Base-by-base conservation (phyloP, 2,797 vertebrate species). In the Sebastes aleutianus region DNA sequence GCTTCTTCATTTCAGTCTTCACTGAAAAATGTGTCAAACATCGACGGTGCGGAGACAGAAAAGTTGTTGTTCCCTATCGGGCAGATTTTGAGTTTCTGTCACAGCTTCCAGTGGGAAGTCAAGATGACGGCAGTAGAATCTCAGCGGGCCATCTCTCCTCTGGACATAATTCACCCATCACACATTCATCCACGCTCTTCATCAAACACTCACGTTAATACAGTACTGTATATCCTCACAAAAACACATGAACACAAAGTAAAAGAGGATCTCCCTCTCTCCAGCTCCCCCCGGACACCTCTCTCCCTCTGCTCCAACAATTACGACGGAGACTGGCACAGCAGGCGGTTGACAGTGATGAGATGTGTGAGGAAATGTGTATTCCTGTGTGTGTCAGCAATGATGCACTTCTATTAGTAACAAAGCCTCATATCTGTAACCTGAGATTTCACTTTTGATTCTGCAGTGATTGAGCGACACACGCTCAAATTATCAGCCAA, bases 301-400 rank as follows among this genome's bases (percentile, higher is more conserved):
- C 57, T 64, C 73, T 79, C 72, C 66, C 70, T 80, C 82, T 67
- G 64, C 74, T 80, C 65, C 47, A 50, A 87, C 76, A 79, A 80
- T 76, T 64, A 79, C 56, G 74, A 82, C 68, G 64, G 75, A 85
- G 78, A 72, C 76, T 70, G 70, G 68, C 83, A 68, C 89, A 84
- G 87, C 84, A 79, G 89, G 89, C 5, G 67, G 77, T 9, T 85
- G 91, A 93, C 88, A 83, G 89, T 84, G 88, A 91, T 87, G 85
- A 85, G 86, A 85, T 56, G 77, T 79, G 78, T 87, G 82, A 85
- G 89, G 77, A 85, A 74, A 74, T 73, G 53, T 24, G 32, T 75
- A 57, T 85, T 68, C 63, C 58, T 83, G 82, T 82, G 88, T 72
- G 80, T 84, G 79, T 87, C 70, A 77, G 79, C 78, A 50, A 56